These are phyloP conservation scores for Cydia fagiglandana DNA, from an alignment of 1,140 invertebrate genomes.

Conservation along the genomic window DNA sequence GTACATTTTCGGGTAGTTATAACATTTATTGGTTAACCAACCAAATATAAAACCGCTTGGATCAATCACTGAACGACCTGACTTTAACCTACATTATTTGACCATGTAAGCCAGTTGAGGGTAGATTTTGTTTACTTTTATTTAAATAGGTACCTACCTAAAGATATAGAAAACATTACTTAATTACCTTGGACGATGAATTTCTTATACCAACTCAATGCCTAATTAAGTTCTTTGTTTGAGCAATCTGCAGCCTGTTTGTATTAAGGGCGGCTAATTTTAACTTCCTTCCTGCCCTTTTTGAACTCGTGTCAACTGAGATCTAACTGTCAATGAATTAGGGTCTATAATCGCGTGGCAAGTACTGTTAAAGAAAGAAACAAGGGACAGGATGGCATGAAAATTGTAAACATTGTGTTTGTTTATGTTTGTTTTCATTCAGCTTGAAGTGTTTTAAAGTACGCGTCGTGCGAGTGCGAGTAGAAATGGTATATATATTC, in stretches of 20 bases:
- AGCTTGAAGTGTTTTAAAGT: not conserved
- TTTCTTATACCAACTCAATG: slow-evolving; percentile 14
- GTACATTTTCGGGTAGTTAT: too few relatives aligned
- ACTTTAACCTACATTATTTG: too few relatives aligned
- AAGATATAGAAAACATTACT: not conserved
- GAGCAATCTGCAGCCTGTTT: slow-evolving; percentile 8
- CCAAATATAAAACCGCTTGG: too few relatives aligned
- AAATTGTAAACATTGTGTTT: slow-evolving; percentile 23
- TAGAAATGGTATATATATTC: too few relatives aligned
- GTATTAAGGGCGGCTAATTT: slow-evolving; percentile 21
- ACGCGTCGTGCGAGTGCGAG: too few relatives aligned
- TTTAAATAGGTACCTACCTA: too few relatives aligned
- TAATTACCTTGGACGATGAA: slow-evolving; percentile 1
- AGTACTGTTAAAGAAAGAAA: slow-evolving; percentile 4
- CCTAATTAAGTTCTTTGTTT: slow-evolving; percentile 22
- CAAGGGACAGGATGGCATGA: slow-evolving; percentile 12
- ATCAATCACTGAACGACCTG: too few relatives aligned
- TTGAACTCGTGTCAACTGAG: not conserved
- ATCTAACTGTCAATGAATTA: not conserved
- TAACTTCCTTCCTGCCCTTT: slow-evolving; percentile 25
- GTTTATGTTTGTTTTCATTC: slow-evolving; percentile 9
- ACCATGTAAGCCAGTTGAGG: too few relatives aligned
- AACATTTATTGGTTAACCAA: too few relatives aligned
- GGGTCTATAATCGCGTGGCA: not conserved
- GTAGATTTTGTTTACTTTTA: too few relatives aligned